A percentile compares a stretch with the other conserved stretches of the same genome.
These are phyloP conservation scores for Orchesellides sinensis DNA, from an alignment of 2,888 invertebrate species.

Conservation along the genomic window DNA sequence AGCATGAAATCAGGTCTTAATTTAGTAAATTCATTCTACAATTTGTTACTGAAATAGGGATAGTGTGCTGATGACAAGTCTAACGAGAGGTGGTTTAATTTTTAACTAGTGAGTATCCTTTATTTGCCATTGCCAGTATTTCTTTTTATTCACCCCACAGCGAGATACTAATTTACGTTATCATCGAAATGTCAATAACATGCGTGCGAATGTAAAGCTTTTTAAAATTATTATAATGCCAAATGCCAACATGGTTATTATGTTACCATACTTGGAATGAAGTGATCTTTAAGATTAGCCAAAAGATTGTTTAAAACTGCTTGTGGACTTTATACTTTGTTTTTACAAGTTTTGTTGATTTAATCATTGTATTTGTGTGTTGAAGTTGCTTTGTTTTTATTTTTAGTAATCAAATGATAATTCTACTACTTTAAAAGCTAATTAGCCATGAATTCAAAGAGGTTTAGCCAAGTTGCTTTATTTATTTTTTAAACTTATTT, in stretches of 20 bases:
- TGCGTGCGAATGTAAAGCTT: background rate
- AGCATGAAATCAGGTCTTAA: constrained; percentile 7
- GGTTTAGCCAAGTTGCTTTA: background rate
- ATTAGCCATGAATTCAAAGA: too few relatives aligned
- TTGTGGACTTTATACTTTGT: background rate
- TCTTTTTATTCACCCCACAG: background rate
- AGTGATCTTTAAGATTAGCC: constrained; percentile 21
- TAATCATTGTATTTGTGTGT: background rate
- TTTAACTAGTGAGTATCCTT: too few relatives aligned
- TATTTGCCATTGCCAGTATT: constrained; percentile 30
- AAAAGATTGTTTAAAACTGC: constrained; percentile 1
- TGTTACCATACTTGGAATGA: constrained; percentile 19
- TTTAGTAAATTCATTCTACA: background rate
- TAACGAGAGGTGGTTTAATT: too few relatives aligned
- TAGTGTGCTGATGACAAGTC: too few relatives aligned
- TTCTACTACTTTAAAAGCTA: too few relatives aligned
- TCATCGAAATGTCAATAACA: too few relatives aligned
- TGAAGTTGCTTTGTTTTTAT: too few relatives aligned
- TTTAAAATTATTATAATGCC: background rate
- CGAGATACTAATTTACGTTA: background rate
- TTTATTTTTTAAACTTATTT: background rate
- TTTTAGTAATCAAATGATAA: too few relatives aligned
- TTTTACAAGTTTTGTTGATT: background rate
- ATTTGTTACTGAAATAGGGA: background rate
- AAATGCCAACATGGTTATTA: constrained; percentile 25